phyloP scores from a whole-genome alignment of 2,888 invertebrate genomes.

The Subacronicta megacephala region DNA sequence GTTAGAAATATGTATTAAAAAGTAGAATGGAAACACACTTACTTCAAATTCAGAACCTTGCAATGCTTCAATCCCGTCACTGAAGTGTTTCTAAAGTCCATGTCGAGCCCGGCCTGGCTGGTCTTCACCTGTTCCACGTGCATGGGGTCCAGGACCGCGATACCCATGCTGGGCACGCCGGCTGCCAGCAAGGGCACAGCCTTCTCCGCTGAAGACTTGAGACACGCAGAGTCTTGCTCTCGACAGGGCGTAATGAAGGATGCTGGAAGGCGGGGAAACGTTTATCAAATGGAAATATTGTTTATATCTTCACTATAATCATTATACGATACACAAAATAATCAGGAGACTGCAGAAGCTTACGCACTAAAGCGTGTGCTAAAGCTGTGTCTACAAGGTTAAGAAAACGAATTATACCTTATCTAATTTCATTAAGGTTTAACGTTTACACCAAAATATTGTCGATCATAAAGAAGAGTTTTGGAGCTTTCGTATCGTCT shows the following conservation, averaged over 20 bases:
- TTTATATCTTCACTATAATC: no score
- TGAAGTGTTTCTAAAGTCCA: slow-evolving; percentile 77
- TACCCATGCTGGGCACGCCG: slow-evolving; percentile 72
- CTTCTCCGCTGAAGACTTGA: slow-evolving; percentile 69
- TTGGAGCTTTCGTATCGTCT: no score
- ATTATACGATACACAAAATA: no score
- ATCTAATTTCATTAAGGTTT: no score
- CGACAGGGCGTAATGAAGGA: slow-evolving; percentile 76
- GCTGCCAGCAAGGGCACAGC: slow-evolving; percentile 72
- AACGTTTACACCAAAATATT: no score
- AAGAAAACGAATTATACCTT: no score
- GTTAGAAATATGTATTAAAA: no score
- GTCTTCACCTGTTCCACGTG: slow-evolving; percentile 66
- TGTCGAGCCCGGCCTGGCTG: slow-evolving; percentile 72
- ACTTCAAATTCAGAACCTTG: slow-evolving; percentile 70
- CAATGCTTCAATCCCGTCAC: slow-evolving; percentile 78
- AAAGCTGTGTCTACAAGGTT: no score
- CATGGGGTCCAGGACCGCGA: slow-evolving; percentile 78
- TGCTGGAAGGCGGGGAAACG: slow-evolving; percentile 57
- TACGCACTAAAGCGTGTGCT: no score
- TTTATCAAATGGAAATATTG: neutral
- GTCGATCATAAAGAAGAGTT: no score
- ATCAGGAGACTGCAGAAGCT: no score
- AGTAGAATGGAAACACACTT: no score
- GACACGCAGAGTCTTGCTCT: slow-evolving; percentile 66